Evolutionary conservation across 2,888 invertebrate genomes (phyloP), one percentile per base, ranked within the genome.

Genomic region (Scaptomyza tumidula): DNA sequence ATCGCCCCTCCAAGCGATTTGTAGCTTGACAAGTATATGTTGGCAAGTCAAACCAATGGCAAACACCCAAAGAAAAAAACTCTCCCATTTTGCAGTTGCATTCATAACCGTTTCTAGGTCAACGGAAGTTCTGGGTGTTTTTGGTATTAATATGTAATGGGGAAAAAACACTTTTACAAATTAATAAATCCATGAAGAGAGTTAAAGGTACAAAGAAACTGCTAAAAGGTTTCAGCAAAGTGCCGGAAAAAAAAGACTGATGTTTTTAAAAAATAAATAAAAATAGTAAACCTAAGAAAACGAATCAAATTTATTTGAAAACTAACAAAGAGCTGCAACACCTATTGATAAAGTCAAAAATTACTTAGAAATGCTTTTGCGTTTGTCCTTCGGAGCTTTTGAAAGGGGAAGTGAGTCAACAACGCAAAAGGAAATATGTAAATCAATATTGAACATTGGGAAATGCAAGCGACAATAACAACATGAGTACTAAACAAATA

Each of bases 391-490:
- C 31, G 68, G 54, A 56, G 44, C 49, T 35, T 71, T 50, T 60
- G 41, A 31, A 72, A 41, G 71, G 83, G 83, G 83, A 87, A 65
- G 78, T 78, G 79, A 66, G 79, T 81, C 81, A 83, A 89, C 69
- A 81, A 89, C 65, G 82, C 75, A 81, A 52, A 60, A 63, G 82
- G 80, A 86, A 84, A 68, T 79, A 79, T 69, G 62, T 73, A 84
- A 79, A 84, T 84, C 89, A 89, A 87, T 89, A 87, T 85, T 89
- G 87, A 62, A 73, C 71, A 78, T 82, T 79, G 76, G 88, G 86
- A 84, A 84, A 78, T 81, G 63, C 80, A 65, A 70, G 58, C 83
- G 82, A 65, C 88, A 10, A 10, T 59, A 61, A 66, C 68, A 72
- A 4, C 29, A 6, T 29, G 3, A 13, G 5, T 13, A 19, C 19